Percentiles rank a stretch among this genome's conserved stretches.
Evolutionary conservation across 2,888 invertebrate genomes (phyloP).

Genomic region (Ennomos quercinarius): DNA sequence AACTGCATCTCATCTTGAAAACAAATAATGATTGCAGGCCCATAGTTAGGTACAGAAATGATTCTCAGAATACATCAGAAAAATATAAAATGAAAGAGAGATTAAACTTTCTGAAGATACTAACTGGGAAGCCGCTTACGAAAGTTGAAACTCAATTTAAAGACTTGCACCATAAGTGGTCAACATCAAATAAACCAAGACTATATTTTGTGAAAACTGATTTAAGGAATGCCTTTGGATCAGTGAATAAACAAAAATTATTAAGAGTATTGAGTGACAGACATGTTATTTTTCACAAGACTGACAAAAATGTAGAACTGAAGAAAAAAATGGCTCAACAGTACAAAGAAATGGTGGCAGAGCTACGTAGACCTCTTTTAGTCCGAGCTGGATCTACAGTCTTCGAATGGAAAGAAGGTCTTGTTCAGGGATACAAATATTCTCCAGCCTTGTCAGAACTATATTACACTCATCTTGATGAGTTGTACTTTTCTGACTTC

Average conservation of each 20-base stretch:
- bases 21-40: conserved; percentile 67
- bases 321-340: conserved; percentile 65
- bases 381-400: conserved; percentile 76
- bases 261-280: conserved; percentile 64
- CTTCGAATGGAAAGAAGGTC: conserved; percentile 77
- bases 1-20: conserved; percentile 71
- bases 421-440: conserved; percentile 80
- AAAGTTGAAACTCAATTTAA: conserved; percentile 65
- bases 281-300: conserved; percentile 57
- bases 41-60: conserved; percentile 72
- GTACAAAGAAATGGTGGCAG: conserved; percentile 67
- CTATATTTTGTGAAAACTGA: conserved; percentile 79
- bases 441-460: conserved; percentile 81
- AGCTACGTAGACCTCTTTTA: conserved; percentile 68
- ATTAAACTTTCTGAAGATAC: conserved; percentile 59
- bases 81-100: conserved; percentile 70
- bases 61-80: conserved; percentile 47
- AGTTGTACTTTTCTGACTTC: conserved; percentile 62
- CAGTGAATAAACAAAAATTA: conserved; percentile 67
- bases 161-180: conserved; percentile 63
- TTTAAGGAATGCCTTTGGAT: conserved; percentile 80
- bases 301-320: conserved; percentile 53
- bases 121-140: conserved; percentile 51
- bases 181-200: conserved; percentile 60
- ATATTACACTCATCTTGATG: conserved; percentile 73